A percentile compares a stretch with the other conserved stretches of the same genome.
Evolutionary conservation across 2,888 invertebrate species (phyloP).

Genomic region (Callyntrura sp.): DNA sequence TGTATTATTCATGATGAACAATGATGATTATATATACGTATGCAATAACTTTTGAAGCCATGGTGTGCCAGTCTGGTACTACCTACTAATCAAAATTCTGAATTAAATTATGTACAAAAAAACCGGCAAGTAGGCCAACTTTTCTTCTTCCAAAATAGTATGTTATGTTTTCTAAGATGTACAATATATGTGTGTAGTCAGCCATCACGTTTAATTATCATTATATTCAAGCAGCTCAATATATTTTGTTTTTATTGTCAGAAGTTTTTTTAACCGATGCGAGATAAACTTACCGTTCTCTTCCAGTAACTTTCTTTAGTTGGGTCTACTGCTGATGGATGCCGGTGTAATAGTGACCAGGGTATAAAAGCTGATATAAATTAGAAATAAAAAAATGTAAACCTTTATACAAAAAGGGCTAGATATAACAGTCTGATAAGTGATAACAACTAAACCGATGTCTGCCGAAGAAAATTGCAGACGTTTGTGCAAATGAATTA

Average conservation of each 20-base stretch:
- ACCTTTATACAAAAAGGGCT: too few relatives aligned
- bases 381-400: too few relatives aligned
- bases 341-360: too few relatives aligned
- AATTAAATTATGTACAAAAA: background rate
- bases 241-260: too few relatives aligned
- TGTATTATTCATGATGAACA: background rate
- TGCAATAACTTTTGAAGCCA: background rate
- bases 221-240: background rate
- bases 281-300: conserved; percentile 28
- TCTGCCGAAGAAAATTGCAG: too few relatives aligned
- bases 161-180: too few relatives aligned
- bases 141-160: background rate
- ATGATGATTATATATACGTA: background rate
- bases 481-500: too few relatives aligned
- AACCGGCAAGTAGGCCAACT: conserved; percentile 36
- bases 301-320: conserved; percentile 27
- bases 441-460: too few relatives aligned
- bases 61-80: background rate
- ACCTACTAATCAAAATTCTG: background rate
- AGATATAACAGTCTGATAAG: too few relatives aligned
- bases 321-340: too few relatives aligned
- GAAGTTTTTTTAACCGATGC: background rate
- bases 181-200: background rate
- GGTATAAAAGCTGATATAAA: too few relatives aligned
- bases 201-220: background rate